Conservation (phyloP, 2,888 invertebrate species). For the Craniophora ligustri region DNA sequence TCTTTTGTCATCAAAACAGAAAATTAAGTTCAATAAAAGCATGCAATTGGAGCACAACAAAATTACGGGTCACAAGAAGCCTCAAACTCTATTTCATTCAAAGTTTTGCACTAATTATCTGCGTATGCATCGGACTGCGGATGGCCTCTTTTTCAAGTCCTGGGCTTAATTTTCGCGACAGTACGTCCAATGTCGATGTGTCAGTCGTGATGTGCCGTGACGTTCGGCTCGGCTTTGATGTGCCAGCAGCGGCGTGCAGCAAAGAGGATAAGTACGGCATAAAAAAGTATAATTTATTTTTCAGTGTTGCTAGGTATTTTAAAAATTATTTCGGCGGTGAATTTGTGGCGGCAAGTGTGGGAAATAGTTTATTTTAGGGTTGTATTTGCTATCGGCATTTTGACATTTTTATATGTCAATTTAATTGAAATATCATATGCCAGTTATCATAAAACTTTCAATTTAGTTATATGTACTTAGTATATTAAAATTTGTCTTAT, state of each 20-base stretch:
- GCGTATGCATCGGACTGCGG: slow-evolving; percentile 53
- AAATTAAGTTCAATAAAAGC: background rate
- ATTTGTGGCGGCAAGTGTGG: background rate
- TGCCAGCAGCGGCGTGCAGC: slow-evolving; percentile 51
- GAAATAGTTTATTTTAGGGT: background rate
- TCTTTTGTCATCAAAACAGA: too few relatives aligned
- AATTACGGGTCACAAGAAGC: slow-evolving; percentile 14
- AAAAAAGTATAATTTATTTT: slow-evolving; percentile 55
- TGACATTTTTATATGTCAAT: background rate
- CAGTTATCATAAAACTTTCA: too few relatives aligned
- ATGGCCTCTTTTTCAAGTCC: slow-evolving; percentile 48
- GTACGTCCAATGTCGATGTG: slow-evolving; percentile 74
- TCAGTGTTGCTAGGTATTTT: slow-evolving; percentile 28
- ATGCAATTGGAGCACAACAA: slow-evolving; percentile 24
- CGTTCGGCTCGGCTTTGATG: slow-evolving; percentile 73
- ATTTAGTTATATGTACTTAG: too few relatives aligned
- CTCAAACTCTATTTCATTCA: slow-evolving; percentile 44
- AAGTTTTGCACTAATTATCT: slow-evolving; percentile 66
- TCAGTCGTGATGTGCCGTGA: slow-evolving; percentile 71
- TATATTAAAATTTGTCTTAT: too few relatives aligned
- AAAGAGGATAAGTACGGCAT: slow-evolving; percentile 50
- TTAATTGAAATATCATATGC: too few relatives aligned
- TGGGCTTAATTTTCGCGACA: slow-evolving; percentile 75
- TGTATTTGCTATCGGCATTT: background rate
- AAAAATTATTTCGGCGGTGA: slow-evolving; percentile 23